Evolutionary conservation across 2,797 vertebrate species (phyloP).

Genomic region (Cirrhinus mrigala): DNA sequence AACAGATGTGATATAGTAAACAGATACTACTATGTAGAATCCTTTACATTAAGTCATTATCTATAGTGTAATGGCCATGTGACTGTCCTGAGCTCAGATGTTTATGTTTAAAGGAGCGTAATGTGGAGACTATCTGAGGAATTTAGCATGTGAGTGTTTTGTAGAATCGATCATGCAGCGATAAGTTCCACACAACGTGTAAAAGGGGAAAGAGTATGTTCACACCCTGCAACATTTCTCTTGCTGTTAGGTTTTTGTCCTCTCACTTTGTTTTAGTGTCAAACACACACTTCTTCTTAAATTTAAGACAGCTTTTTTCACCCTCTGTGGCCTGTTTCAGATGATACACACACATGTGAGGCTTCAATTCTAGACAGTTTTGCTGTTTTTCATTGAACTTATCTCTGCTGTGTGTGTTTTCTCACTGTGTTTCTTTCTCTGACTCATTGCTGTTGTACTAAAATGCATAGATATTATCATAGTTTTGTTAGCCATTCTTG

Average conservation of each 20-base stretch:
- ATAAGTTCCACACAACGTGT: neutral
- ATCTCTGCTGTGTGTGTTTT: too few relatives aligned
- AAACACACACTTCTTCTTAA: neutral
- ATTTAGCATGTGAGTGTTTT: neutral
- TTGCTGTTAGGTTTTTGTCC: neutral
- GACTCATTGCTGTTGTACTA: too few relatives aligned
- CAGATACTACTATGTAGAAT: conserved; percentile 10
- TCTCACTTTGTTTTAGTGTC: conserved; percentile 10
- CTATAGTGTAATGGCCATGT: neutral
- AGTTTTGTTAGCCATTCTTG: too few relatives aligned
- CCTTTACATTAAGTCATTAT: neutral
- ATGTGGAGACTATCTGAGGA: neutral
- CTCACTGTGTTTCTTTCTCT: too few relatives aligned
- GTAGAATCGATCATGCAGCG: neutral
- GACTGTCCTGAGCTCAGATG: neutral
- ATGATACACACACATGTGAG: too few relatives aligned
- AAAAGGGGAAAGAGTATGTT: conserved; percentile 33
- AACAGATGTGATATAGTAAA: conserved; percentile 4
- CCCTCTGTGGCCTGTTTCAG: too few relatives aligned
- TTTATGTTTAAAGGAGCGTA: neutral
- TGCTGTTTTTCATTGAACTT: too few relatives aligned
- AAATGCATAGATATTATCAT: too few relatives aligned
- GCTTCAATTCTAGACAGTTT: too few relatives aligned
- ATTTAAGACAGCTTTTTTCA: neutral
- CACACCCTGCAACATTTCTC: conserved; percentile 1